Conservation (phyloP, 2,797 vertebrate species). For the Melanotaenia boesemani region DNA sequence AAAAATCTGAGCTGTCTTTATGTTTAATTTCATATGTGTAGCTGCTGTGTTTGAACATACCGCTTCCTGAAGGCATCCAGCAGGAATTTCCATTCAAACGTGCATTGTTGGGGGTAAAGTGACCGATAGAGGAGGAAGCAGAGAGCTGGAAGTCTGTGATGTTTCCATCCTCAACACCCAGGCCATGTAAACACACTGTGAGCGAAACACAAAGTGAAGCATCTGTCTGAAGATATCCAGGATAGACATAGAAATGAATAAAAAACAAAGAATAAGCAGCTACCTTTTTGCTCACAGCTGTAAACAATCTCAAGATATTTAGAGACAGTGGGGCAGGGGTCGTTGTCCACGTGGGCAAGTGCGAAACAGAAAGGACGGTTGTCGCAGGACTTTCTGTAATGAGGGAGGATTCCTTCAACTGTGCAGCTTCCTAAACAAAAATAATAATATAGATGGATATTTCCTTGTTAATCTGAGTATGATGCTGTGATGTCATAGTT, state of each 20-base stretch:
- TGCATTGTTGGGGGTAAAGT: conserved; percentile 59
- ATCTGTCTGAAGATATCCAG: background rate
- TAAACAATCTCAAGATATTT: conserved; percentile 84
- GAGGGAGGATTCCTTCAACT: conserved; percentile 70
- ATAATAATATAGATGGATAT: background rate
- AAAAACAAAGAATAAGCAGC: background rate
- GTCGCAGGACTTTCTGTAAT: conserved; percentile 77
- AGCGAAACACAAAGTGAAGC: conserved; percentile 7
- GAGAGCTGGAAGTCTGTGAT: conserved; percentile 77
- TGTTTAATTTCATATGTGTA: background rate
- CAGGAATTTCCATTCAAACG: conserved; percentile 81
- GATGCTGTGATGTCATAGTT: background rate
- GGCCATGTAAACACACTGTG: conserved; percentile 82
- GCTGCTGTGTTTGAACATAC: conserved; percentile 54
- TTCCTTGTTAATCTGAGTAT: background rate
- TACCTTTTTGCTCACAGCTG: conserved; percentile 85
- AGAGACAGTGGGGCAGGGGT: conserved; percentile 77
- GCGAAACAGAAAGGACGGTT: conserved; percentile 76
- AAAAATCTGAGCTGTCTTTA: background rate
- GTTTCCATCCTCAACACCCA: conserved; percentile 81
- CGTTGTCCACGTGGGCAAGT: conserved; percentile 61
- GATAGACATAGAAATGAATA: background rate
- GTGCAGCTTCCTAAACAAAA: conserved; percentile 71
- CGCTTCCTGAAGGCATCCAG: conserved; percentile 80
- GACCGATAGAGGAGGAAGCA: conserved; percentile 76